A percentile compares a stretch with the other conserved stretches of the same genome.
Conservation (phyloP, 2,113 vertebrate species). For the Helogale parvula region DNA sequence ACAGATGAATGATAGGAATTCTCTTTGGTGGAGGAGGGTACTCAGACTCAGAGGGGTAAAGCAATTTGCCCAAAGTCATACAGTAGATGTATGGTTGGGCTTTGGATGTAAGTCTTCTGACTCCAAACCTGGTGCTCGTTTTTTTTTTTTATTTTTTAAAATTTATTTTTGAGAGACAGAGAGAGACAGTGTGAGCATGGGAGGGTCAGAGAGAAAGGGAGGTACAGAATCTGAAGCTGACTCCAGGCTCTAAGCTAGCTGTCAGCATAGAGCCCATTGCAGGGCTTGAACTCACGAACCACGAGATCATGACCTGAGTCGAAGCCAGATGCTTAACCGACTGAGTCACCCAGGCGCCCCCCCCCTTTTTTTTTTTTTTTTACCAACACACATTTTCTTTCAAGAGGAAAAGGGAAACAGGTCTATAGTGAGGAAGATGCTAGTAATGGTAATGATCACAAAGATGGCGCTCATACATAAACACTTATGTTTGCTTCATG, state of each 20-base stretch:
- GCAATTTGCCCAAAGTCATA: not conserved
- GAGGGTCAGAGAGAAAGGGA: too few species aligned
- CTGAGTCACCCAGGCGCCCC: too few species aligned
- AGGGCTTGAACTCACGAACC: too few species aligned
- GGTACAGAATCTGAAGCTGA: too few species aligned
- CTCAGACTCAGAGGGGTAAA: not conserved
- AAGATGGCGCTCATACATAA: not conserved
- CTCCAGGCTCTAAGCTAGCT: too few species aligned
- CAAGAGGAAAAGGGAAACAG: not conserved
- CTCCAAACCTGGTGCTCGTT: not conserved
- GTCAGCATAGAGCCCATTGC: too few species aligned
- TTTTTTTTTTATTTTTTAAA: too few species aligned
- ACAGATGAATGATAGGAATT: accelerated
- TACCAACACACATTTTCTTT: not conserved
- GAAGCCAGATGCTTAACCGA: too few species aligned
- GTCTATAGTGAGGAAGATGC: not conserved
- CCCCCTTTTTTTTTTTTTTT: too few species aligned
- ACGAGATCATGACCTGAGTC: too few species aligned
- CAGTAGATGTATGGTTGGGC: not conserved
- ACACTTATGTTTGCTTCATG: not conserved
- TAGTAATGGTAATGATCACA: not conserved
- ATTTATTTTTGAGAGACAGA: too few species aligned
- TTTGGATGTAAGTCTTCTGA: not conserved
- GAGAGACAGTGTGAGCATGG: too few species aligned
- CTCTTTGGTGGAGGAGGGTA: not conserved